phyloP scores from a whole-genome alignment of 2,888 invertebrate genomes.

The Meganola albula region DNA sequence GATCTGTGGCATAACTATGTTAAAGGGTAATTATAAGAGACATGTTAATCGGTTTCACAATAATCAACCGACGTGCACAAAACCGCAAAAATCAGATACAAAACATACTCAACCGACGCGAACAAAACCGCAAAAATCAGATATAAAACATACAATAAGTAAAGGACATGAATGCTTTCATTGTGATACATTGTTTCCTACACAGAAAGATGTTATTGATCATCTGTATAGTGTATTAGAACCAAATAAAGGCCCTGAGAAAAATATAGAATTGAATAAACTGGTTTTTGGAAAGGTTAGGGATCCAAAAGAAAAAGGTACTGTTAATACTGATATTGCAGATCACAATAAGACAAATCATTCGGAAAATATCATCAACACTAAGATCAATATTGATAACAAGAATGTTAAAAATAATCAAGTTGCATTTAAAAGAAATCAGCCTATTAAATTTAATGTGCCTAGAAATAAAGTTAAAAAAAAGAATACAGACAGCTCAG shows the following conservation, averaged over 20 bases:
- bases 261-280: no score
- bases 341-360: no score
- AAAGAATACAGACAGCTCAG: not conserved
- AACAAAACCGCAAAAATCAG: not conserved
- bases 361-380: no score
- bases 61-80: no score
- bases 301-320: no score
- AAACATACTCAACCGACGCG: constrained; percentile 4
- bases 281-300: no score
- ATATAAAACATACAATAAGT: constrained; percentile 6
- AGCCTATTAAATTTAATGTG: not conserved
- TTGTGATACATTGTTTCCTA: constrained; percentile 43
- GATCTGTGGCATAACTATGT: constrained; percentile 28
- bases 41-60: constrained; percentile 32
- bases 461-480: constrained; percentile 1
- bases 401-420: no score
- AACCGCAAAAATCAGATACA: not conserved
- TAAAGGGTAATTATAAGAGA: constrained; percentile 23
- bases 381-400: no score
- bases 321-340: no score
- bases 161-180: constrained; percentile 42
- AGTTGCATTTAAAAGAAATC: not conserved
- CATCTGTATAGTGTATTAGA: constrained; percentile 52
- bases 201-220: constrained; percentile 44
- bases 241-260: constrained; percentile 14